phyloP scores from a whole-genome alignment of 92 coral and sea anemone genomes.

The Porites evermanni region DNA sequence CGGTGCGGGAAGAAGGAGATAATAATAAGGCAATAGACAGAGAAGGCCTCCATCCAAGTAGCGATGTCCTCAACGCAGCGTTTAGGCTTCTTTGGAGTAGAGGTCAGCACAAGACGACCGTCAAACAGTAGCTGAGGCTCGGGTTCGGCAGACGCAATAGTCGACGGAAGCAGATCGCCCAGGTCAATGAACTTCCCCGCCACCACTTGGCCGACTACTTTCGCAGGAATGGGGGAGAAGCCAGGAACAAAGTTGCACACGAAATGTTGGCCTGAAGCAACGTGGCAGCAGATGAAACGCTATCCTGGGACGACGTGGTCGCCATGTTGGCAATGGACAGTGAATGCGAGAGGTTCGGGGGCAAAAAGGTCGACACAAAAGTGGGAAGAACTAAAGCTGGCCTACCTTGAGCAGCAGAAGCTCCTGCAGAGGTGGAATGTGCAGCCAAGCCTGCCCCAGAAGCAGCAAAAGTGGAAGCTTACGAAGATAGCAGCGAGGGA shows the following conservation, averaged over 20 bases:
- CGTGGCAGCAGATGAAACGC: neutral
- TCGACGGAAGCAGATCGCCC: too few species aligned
- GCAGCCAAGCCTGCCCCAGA: neutral
- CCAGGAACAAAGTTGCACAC: neutral
- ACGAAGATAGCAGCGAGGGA: neutral
- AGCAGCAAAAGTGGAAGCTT: neutral
- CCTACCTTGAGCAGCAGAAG: slow-evolving; percentile 1
- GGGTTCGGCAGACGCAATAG: too few species aligned
- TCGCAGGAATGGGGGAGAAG: neutral
- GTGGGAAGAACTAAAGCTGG: neutral
- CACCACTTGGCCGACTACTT: slow-evolving; percentile 6
- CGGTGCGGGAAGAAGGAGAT: too few species aligned
- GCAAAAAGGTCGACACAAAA: neutral
- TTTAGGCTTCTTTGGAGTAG: too few species aligned
- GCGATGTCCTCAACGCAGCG: too few species aligned
- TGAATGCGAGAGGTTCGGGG: neutral
- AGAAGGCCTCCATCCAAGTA: too few species aligned
- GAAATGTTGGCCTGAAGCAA: neutral
- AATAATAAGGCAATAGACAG: too few species aligned
- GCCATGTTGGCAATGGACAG: neutral
- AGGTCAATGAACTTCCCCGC: neutral
- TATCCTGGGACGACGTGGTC: neutral
- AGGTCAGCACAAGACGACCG: too few species aligned
- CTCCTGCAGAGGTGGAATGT: neutral
- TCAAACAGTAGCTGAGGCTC: too few species aligned